These are phyloP conservation scores for Flabesymbios commensalis DNA, from an alignment of 2,888 invertebrate genomes.

Conservation along the genomic window DNA sequence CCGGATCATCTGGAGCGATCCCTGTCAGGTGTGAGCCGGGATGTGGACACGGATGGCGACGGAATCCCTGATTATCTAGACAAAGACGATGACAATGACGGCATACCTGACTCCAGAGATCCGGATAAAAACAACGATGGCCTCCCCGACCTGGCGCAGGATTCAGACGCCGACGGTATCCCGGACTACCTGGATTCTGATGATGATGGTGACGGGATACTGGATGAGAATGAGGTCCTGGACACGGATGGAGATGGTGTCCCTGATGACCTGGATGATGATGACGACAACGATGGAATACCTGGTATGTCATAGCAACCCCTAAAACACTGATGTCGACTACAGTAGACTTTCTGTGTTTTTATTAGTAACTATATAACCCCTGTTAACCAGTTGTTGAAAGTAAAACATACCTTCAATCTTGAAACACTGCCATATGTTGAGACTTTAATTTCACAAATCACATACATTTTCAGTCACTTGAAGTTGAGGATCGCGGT, in stretches of 20 bases:
- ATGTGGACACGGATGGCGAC: conserved; percentile 22
- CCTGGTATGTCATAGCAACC: too few relatives aligned
- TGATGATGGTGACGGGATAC: conserved; percentile 36
- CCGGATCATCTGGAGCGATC: conserved; percentile 22
- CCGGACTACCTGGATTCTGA: conserved; percentile 34
- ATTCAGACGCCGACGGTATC: conserved; percentile 37
- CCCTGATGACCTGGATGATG: conserved; percentile 42
- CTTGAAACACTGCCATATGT: too few relatives aligned
- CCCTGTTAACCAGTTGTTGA: too few relatives aligned
- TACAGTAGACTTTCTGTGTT: too few relatives aligned
- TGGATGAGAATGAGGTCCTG: conserved; percentile 18
- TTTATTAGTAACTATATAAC: too few relatives aligned
- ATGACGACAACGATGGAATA: conserved; percentile 46
- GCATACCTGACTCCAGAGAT: conserved; percentile 5
- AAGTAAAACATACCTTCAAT: too few relatives aligned
- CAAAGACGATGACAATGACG: conserved; percentile 22
- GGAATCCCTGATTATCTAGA: conserved; percentile 27
- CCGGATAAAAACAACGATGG: conserved; percentile 18
- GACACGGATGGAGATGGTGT: conserved; percentile 8
- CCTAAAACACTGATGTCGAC: too few relatives aligned
- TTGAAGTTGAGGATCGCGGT: too few relatives aligned
- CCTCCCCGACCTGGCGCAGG: conserved; percentile 20
- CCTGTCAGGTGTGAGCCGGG: conserved; percentile 17
- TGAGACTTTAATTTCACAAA: too few relatives aligned
- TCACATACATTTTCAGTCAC: too few relatives aligned